Conservation (phyloP, 1,140 invertebrate genomes). For the Leptoteleia sp. region DNA sequence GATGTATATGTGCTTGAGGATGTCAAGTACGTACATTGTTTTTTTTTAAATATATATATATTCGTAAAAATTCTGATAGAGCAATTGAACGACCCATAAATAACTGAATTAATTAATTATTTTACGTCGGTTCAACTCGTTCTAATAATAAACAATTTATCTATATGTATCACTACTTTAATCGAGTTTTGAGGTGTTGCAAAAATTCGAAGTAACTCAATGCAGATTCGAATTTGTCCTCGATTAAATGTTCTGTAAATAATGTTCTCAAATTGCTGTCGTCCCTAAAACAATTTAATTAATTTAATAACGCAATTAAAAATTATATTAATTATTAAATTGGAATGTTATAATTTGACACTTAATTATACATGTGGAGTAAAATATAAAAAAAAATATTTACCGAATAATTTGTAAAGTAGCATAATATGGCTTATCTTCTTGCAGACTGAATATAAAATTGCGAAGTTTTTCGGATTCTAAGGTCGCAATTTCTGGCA, state of each 20-base stretch:
- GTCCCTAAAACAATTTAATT: slow-evolving; percentile 85
- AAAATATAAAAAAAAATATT: slow-evolving; percentile 46
- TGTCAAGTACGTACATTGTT: slow-evolving; percentile 20
- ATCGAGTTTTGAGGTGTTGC: slow-evolving; percentile 95
- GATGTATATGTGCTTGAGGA: slow-evolving; percentile 1
- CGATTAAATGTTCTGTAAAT: slow-evolving; percentile 94
- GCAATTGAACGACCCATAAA: slow-evolving; percentile 7
- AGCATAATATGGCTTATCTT: slow-evolving; percentile 89
- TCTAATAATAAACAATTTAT: slow-evolving; percentile 40
- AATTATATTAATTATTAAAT: too few species aligned
- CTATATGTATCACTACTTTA: slow-evolving; percentile 85
- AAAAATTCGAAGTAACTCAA: slow-evolving; percentile 99
- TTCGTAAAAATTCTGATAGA: slow-evolving; percentile 25
- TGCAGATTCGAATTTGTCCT: slow-evolving; percentile 95
- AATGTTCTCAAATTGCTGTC: slow-evolving; percentile 90
- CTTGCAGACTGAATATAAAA: slow-evolving; percentile 92
- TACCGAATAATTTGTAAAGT: slow-evolving; percentile 92
- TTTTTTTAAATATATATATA: not conserved
- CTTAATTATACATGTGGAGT: too few species aligned
- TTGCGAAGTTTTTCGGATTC: slow-evolving; percentile 89
- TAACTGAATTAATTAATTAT: slow-evolving; percentile 18
- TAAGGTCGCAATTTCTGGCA: slow-evolving; percentile 90
- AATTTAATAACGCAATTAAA: slow-evolving; percentile 10
- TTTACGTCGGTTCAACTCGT: slow-evolving; percentile 19
- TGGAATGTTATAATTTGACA: too few species aligned